Percentiles rank a stretch among this genome's conserved stretches.
Evolutionary conservation across 2,797 vertebrate genomes (phyloP).

Genomic region (Acomys russatus): DNA sequence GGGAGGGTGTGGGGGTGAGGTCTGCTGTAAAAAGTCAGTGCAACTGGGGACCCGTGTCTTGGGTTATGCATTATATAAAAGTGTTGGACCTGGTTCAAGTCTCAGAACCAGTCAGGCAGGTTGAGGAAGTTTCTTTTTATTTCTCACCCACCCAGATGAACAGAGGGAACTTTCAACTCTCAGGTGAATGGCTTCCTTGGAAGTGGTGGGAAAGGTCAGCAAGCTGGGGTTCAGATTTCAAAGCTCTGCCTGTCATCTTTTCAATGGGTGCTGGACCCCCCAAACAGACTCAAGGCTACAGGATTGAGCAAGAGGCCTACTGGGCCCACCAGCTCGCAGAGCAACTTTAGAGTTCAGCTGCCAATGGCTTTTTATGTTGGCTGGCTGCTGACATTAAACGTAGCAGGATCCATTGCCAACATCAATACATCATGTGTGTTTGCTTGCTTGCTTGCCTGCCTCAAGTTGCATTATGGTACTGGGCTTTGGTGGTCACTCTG

Average conservation of each 20-base stretch:
- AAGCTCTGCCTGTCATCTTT: neutral
- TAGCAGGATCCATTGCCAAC: constrained; percentile 43
- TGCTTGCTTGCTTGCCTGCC: neutral
- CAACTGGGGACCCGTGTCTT: neutral
- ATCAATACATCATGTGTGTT: constrained; percentile 54
- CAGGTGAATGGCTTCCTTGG: constrained; percentile 66
- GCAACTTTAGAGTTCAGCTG: neutral
- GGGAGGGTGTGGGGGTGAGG: too few species aligned
- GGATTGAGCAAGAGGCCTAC: neutral
- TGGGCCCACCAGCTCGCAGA: neutral
- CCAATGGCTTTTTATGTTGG: constrained; percentile 32
- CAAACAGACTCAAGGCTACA: neutral
- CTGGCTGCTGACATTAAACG: constrained; percentile 52
- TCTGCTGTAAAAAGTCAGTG: neutral
- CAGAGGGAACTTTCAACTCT: constrained; percentile 64
- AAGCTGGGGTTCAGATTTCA: constrained; percentile 25
- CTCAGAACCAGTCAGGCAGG: constrained; percentile 78
- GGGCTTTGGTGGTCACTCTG: constrained; percentile 20
- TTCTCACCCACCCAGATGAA: constrained; percentile 60
- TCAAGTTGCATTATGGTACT: neutral
- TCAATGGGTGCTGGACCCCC: neutral
- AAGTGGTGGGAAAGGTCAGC: constrained; percentile 56
- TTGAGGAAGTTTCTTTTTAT: constrained; percentile 72
- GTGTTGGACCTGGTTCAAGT: constrained; percentile 61
- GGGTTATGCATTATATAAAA: constrained; percentile 73